phyloP scores from a whole-genome alignment of 2,888 invertebrate species.

The Hyposoter didymator region DNA sequence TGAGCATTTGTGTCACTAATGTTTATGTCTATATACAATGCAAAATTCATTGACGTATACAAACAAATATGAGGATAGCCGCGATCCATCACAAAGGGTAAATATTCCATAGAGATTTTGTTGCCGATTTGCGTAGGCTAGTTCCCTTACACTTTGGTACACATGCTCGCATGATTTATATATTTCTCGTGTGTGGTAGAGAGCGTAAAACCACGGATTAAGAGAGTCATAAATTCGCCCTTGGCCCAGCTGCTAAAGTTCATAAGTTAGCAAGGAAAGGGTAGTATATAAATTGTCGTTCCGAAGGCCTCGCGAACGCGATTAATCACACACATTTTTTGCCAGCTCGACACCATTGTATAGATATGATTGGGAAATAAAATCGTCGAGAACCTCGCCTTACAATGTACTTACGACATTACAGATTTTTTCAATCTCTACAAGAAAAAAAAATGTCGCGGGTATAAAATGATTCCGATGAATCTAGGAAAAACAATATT shows the following conservation, averaged over 20 bases:
- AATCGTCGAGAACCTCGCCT: conserved; percentile 2
- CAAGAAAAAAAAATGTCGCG: neutral
- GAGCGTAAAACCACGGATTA: conserved; percentile 76
- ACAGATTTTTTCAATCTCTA: neutral
- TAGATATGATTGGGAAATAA: conserved; percentile 8
- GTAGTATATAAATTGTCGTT: conserved; percentile 65
- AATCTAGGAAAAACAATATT: too few relatives aligned
- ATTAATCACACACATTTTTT: conserved; percentile 42
- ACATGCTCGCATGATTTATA: conserved; percentile 68
- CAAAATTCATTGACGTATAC: neutral
- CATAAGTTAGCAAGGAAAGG: conserved; percentile 70
- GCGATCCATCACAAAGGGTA: conserved; percentile 65
- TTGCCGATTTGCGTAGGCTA: conserved; percentile 63
- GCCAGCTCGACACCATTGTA: conserved; percentile 17
- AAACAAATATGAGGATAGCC: conserved; percentile 42
- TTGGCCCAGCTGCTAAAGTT: conserved; percentile 70
- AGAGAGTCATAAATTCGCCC: conserved; percentile 75
- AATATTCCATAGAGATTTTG: conserved; percentile 66
- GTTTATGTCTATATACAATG: neutral
- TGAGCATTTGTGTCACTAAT: neutral
- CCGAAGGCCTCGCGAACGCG: conserved; percentile 29
- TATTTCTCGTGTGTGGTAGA: conserved; percentile 57
- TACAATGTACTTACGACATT: neutral
- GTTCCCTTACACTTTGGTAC: conserved; percentile 60
- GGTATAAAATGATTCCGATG: too few relatives aligned